Conservation (phyloP, 2,888 invertebrate genomes). For the Athripsodes cinereus region DNA sequence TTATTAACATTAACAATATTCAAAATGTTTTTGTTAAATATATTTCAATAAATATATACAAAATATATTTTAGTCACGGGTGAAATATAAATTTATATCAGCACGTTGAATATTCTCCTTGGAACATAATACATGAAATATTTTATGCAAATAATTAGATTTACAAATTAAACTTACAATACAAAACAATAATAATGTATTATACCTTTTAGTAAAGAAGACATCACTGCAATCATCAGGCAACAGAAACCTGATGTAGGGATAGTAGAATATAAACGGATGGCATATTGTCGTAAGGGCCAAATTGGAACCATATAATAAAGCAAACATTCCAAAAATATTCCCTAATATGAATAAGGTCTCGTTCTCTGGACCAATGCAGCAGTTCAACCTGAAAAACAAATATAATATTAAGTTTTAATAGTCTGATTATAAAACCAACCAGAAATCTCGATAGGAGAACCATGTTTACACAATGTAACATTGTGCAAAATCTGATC, state of each 20-base stretch:
- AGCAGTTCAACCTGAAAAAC: slow-evolving; percentile 69
- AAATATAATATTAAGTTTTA: slow-evolving; percentile 21
- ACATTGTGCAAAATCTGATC: no score
- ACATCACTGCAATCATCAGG: slow-evolving; percentile 83
- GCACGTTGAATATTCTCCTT: background rate
- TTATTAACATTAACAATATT: no score
- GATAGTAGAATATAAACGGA: slow-evolving; percentile 61
- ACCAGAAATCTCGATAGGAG: no score
- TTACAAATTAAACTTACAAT: background rate
- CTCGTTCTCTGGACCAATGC: slow-evolving; percentile 75
- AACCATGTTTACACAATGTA: no score
- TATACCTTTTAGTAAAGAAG: slow-evolving; percentile 67
- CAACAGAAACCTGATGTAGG: slow-evolving; percentile 52
- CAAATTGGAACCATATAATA: slow-evolving; percentile 71
- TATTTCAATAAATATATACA: no score
- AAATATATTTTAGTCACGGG: no score
- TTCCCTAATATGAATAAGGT: slow-evolving; percentile 66
- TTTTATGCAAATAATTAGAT: background rate
- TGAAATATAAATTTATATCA: no score
- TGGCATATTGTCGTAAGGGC: slow-evolving; percentile 84
- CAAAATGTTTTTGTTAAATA: no score
- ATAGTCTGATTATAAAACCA: no score
- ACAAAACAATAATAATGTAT: background rate
- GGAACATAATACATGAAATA: background rate
- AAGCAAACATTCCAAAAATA: slow-evolving; percentile 56